Base-by-base conservation (phyloP, 2,113 vertebrate genomes). In the Ciconia boyciana region DNA sequence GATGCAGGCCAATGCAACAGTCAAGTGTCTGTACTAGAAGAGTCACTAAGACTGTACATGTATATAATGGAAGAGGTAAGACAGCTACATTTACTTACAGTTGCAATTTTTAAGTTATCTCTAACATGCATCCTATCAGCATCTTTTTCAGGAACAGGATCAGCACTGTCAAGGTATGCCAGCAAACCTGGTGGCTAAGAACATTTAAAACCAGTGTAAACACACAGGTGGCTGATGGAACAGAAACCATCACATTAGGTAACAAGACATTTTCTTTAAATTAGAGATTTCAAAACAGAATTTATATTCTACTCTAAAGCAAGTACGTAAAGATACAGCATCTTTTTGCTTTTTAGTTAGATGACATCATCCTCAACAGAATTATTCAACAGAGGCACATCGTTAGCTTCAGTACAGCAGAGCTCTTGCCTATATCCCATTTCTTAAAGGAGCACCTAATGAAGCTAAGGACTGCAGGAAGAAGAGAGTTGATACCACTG, bases 41-140 rank as follows among this genome's bases (percentile, higher is more conserved):
- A 71, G 16, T 87, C 65, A 64, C 14, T 29, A 84, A 39, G 48
- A 55, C 24, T 46, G 16, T 49, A 65, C 2, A 20, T n/a, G 8
- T 54, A 21, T 7, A 26, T 18, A 70, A 65, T 0, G 8, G n/a
- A 91, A 46, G 13, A 51, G 14, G 18, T 25, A 79, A 83, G 54
- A 55, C 17, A 75, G 34, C 6, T 29, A 26, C 60, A 20, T 36
- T 49, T 96, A 98, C 96, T 98, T 98, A 99, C 99, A 96, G 99
- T 98, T 87, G 99, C 99, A 24, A 99, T 99, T 98, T 99, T 99
- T 92, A 99, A 96, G 95, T 99, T 99, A 97, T 99, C 99, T 58
- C 99, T 99, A 93, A 99, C 97, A 60, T 99, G 99, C 99, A 99
- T 99, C 89, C 99, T 98, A 92, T 99, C 99, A 66, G 99, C 94